phyloP scores from a whole-genome alignment of 2,113 vertebrate species.

The Oenanthe melanoleuca region DNA sequence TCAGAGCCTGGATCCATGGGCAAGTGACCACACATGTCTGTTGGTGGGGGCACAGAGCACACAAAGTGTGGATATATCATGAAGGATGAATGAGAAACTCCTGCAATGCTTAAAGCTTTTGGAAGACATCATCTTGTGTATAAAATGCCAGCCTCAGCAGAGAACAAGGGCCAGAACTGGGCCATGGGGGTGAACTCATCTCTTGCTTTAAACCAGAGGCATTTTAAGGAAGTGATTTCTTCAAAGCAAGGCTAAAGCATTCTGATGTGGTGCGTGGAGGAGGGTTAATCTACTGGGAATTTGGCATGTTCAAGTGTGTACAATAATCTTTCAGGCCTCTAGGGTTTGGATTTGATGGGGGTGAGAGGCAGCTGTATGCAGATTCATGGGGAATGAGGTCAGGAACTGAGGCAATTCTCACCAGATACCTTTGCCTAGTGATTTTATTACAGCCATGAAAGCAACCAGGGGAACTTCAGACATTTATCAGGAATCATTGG shows the following conservation, averaged over 20 bases:
- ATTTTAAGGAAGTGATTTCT: constrained; percentile 32
- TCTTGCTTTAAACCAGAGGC: constrained; percentile 31
- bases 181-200: background rate
- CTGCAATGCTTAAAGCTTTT: background rate
- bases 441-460: constrained; percentile 5
- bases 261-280: background rate
- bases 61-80: background rate
- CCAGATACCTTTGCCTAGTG: constrained; percentile 30
- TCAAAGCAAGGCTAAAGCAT: background rate
- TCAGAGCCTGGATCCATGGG: background rate
- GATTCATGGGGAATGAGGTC: constrained; percentile 20
- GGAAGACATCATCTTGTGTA: background rate
- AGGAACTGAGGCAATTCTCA: constrained; percentile 2
- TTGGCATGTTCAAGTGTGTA: background rate
- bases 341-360: constrained; percentile 29
- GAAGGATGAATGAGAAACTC: background rate
- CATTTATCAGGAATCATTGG: constrained; percentile 5
- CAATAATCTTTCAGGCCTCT: constrained; percentile 7
- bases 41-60: background rate
- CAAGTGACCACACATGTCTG: rapidly evolving
- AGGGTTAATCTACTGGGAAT: background rate
- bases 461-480: background rate
- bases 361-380: constrained; percentile 37
- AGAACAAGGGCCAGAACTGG: background rate
- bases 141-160: background rate